Conservation (phyloP, 2,113 vertebrate genomes). For the Pseudorectes ferrugineus region DNA sequence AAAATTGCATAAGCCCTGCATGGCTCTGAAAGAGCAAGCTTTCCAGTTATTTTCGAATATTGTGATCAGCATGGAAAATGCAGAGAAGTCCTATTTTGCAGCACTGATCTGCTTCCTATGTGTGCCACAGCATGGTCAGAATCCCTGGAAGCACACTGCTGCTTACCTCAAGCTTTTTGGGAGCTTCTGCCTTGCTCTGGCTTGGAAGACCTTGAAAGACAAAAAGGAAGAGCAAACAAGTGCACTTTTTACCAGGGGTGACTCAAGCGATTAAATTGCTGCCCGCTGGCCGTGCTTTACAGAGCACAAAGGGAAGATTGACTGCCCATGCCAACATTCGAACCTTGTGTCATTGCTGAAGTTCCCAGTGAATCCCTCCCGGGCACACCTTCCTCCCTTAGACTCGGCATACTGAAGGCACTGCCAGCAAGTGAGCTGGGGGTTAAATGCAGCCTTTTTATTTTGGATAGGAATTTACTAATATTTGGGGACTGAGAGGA, state of each 20-base stretch:
- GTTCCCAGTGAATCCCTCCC: background rate
- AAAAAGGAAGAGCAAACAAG: background rate
- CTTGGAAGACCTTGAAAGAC: background rate
- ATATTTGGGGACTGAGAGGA: background rate
- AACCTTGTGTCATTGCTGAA: background rate
- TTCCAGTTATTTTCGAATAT: background rate
- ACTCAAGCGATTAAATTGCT: background rate
- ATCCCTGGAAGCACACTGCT: background rate
- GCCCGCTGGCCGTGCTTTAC: accelerated
- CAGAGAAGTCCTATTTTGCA: background rate
- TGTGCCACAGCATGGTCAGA: background rate
- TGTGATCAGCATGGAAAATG: background rate
- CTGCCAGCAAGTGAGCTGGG: background rate
- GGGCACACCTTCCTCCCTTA: accelerated
- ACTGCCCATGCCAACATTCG: background rate
- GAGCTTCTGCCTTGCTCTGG: background rate
- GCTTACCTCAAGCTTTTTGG: background rate
- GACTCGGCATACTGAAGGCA: background rate
- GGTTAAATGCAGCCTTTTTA: background rate
- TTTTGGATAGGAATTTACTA: background rate
- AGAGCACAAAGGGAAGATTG: background rate
- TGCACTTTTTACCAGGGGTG: background rate
- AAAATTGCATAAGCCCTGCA: background rate
- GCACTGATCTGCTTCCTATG: accelerated
- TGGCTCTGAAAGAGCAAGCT: background rate